Evolutionary conservation across 2,113 vertebrate genomes (phyloP).

Genomic region (Tupaia chinensis): DNA sequence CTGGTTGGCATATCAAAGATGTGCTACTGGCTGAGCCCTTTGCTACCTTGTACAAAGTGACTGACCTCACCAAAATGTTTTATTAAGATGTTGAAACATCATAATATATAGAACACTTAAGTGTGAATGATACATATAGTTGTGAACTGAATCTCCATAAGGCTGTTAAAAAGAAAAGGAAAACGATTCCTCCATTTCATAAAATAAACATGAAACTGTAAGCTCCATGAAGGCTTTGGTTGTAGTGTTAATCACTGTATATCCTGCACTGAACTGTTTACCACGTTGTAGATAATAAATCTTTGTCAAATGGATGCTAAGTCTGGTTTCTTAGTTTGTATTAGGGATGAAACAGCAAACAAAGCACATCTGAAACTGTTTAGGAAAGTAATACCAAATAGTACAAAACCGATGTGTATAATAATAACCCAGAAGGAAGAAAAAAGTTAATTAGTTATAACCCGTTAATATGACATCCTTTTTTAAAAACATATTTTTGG

Average conservation of each 20-base stretch:
- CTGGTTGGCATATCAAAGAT: background rate
- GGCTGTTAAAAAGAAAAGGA: background rate
- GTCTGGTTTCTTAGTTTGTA: background rate
- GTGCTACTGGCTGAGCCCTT: background rate
- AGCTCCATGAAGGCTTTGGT: background rate
- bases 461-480: background rate
- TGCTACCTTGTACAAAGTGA: background rate
- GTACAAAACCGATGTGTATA: background rate
- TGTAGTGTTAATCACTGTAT: background rate
- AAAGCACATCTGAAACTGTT: background rate
- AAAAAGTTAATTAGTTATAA: background rate
- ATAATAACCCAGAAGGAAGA: background rate
- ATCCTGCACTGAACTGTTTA: background rate
- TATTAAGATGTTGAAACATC: background rate
- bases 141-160: background rate
- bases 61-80: background rate
- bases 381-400: background rate
- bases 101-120: background rate
- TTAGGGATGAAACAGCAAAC: background rate
- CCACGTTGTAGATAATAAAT: background rate
- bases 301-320: background rate
- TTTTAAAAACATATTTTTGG: background rate
- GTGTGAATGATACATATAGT: background rate
- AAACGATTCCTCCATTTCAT: background rate
- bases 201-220: background rate